Base-by-base conservation (phyloP, 2,888 invertebrate species). In the Lepidocyrtinus sp. region DNA sequence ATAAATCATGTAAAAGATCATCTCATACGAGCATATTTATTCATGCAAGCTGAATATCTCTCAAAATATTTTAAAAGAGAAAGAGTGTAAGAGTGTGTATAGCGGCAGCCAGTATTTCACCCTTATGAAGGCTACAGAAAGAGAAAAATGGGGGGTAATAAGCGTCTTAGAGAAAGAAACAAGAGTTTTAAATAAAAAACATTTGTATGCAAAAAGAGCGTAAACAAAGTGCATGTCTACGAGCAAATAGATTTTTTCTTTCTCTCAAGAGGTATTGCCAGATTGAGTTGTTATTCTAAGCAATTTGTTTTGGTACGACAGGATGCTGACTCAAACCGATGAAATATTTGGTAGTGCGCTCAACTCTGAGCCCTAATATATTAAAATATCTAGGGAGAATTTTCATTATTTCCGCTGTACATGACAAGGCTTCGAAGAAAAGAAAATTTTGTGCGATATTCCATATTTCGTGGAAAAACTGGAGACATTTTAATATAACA, bases 21-120 rank as follows among this genome's bases (percentile, higher is more conserved):
- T n/a, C n/a, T n/a, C n/a, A n/a, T n/a, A n/a, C n/a, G n/a, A n/a
- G n/a, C n/a, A n/a, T n/a, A n/a, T n/a, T n/a, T n/a, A n/a, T n/a
- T n/a, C n/a, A n/a, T n/a, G n/a, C n/a, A 90, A 96, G 95, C 85
- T 93, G 15, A 12, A 15, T 46, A 46, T 12, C 46, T 9, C 15
- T 46, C 46, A 46, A 46, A 15, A 46, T 46, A 15, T 46, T 46
- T 46, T 46, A 12, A 46, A 46, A 46, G 46, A 46, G 9, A 12
- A 12, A 46, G 15, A 15, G 46, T 9, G 55, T 55, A 89, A 98
- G 98, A 75, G 83, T 83, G 64, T 85, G 85, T 71, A 86, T 82
- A 9, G 86, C 83, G 17, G 85, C 85, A 27, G 85, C 85, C 61
- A 86, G 74, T 59, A 86, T 86, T 80, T 86, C 86, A 74, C 84